A percentile compares a stretch with the other conserved stretches of the same genome.
Conservation (phyloP, 1,140 invertebrate species). For the Nymphalis io region DNA sequence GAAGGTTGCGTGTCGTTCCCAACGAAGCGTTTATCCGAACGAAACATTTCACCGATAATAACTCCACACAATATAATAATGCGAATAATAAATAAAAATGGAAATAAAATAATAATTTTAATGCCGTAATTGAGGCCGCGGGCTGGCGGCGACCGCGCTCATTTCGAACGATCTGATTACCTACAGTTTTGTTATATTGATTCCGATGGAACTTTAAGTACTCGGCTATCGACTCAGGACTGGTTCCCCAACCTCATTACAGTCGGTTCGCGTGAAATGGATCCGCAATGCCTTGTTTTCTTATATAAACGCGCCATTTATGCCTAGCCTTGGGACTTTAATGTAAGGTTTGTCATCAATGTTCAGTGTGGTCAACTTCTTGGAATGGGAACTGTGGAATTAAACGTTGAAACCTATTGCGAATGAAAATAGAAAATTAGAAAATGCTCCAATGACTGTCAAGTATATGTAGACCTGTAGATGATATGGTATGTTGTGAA, state of each 20-base stretch:
- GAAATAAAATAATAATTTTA: constrained; percentile 81
- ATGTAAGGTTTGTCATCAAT: constrained; percentile 11
- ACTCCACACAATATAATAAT: constrained; percentile 81
- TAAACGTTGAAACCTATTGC: neutral
- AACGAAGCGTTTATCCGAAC: constrained; percentile 75
- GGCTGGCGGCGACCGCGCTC: constrained; percentile 64
- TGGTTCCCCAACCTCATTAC: constrained; percentile 49
- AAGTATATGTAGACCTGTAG: no score
- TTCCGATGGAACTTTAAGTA: constrained; percentile 60
- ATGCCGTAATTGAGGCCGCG: constrained; percentile 77
- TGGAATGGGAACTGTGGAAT: neutral
- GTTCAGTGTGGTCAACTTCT: constrained; percentile 1
- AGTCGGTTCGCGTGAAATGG: constrained; percentile 39
- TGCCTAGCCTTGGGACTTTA: constrained; percentile 28
- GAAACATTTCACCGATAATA: constrained; percentile 81
- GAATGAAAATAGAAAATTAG: no score
- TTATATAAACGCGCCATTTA: constrained; percentile 36
- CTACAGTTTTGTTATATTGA: constrained; percentile 61
- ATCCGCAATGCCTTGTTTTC: constrained; percentile 37
- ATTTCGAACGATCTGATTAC: constrained; percentile 61
- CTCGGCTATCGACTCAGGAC: constrained; percentile 43
- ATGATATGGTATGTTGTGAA: no score
- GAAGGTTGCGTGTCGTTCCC: constrained; percentile 68
- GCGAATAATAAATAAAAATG: constrained; percentile 81
- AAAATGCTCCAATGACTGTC: no score